These are phyloP conservation scores for Chionoecetes opilio DNA, from an alignment of 1,140 invertebrate species.

Conservation along the genomic window DNA sequence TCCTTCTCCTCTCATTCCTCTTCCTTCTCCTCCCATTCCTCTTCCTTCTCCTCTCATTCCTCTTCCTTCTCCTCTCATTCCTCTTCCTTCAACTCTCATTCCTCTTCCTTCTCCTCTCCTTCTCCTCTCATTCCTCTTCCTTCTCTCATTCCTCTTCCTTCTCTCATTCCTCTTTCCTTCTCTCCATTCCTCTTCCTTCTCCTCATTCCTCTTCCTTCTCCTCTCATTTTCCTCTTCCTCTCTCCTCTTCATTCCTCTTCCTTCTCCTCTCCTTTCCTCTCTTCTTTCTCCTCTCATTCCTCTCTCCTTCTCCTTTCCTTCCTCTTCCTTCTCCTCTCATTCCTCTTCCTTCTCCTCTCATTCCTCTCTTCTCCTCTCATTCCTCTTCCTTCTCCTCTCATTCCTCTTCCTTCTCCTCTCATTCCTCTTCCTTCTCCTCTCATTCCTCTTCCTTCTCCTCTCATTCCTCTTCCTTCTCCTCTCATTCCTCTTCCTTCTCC, in stretches of 20 bases:
- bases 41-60: too few relatives aligned
- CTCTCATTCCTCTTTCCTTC: neutral
- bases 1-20: too few relatives aligned
- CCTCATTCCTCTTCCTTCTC: neutral
- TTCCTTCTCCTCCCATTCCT: too few relatives aligned
- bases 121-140: neutral
- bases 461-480: neutral
- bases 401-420: neutral
- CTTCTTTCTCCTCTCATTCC: neutral
- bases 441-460: neutral
- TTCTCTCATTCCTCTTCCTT: neutral
- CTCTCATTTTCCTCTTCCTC: neutral
- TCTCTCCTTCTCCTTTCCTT: neutral
- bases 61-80: too few relatives aligned
- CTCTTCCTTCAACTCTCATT: neutral
- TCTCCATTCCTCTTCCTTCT: neutral
- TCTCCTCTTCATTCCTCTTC: neutral
- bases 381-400: neutral
- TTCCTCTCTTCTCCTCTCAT: neutral
- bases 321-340: neutral
- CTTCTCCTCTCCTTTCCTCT: too few relatives aligned
- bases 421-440: neutral
- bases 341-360: neutral
- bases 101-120: too few relatives aligned
- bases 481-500: neutral